A percentile compares a stretch with the other conserved stretches of the same genome.
Evolutionary conservation across 2,888 invertebrate species (phyloP).

Genomic region (Platycheirus albimanus): DNA sequence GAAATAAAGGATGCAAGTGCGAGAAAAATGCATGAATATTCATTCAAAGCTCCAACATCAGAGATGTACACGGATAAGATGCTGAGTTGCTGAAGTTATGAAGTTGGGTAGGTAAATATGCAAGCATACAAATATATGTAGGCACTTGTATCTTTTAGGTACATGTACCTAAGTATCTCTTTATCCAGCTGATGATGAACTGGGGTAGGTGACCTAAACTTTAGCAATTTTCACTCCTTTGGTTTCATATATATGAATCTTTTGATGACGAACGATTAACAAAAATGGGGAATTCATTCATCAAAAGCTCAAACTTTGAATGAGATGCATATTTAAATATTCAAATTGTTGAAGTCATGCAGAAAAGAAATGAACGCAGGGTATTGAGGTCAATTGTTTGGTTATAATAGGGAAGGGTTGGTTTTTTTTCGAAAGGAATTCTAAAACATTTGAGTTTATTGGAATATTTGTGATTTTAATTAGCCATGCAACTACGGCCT

Average conservation of each 20-base stretch:
- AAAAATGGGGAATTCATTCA: conserved; percentile 23
- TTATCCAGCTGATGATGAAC: background rate
- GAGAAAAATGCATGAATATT: conserved; percentile 71
- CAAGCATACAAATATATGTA: too few relatives aligned
- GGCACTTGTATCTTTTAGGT: too few relatives aligned
- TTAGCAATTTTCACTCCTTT: conserved; percentile 68
- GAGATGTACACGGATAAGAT: conserved; percentile 73
- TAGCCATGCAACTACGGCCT: too few relatives aligned
- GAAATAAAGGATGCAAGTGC: conserved; percentile 22
- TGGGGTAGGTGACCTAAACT: conserved; percentile 73
- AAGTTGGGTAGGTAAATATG: conserved; percentile 54
- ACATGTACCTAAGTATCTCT: too few relatives aligned
- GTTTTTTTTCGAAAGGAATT: conserved; percentile 1
- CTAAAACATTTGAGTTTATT: too few relatives aligned
- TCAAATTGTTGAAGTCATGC: conserved; percentile 26
- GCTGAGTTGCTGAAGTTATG: conserved; percentile 52
- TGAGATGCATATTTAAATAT: conserved; percentile 42
- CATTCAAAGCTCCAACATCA: conserved; percentile 57
- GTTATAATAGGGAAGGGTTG: too few relatives aligned
- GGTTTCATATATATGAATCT: conserved; percentile 16
- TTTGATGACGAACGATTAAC: conserved; percentile 32
- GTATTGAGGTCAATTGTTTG: conserved; percentile 58
- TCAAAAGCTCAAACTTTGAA: conserved; percentile 30
- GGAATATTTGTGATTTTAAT: too few relatives aligned
- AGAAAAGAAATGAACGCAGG: background rate